Percentiles rank a stretch among this genome's conserved stretches.
Conservation (phyloP, 2,797 vertebrate genomes). For the Leptodactylus fallax region DNA sequence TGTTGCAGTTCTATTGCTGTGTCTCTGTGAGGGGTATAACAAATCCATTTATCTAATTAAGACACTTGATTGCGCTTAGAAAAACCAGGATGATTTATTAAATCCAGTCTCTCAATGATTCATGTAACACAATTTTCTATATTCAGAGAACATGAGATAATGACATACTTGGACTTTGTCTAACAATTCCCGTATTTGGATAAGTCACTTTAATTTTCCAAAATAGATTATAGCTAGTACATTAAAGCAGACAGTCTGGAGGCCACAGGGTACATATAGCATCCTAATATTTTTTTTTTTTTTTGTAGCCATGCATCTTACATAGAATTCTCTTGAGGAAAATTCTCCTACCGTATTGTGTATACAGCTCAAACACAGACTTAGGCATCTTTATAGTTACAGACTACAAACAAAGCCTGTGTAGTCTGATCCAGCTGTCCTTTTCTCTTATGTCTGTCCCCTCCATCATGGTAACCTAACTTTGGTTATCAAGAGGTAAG, state of each 20-base stretch:
- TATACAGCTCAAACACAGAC: not conserved
- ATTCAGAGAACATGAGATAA: not conserved
- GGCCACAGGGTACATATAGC: not conserved
- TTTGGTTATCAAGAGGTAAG: not conserved
- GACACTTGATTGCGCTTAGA: not conserved
- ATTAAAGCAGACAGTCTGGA: not conserved
- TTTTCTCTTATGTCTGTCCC: not conserved
- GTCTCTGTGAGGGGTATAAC: not conserved
- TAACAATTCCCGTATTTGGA: slow-evolving; percentile 18
- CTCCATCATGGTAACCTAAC: not conserved
- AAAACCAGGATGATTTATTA: not conserved
- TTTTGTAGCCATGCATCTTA: no score
- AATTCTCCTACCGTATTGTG: not conserved
- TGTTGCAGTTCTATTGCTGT: not conserved
- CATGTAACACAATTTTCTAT: not conserved
- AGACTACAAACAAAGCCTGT: not conserved
- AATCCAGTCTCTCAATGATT: not conserved
- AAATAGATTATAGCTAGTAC: not conserved
- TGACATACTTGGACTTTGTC: not conserved
- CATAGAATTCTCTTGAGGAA: not conserved
- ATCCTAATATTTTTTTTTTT: no score
- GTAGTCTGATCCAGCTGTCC: not conserved
- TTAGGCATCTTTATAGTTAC: not conserved
- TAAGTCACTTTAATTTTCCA: not conserved
- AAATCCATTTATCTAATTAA: not conserved